These are phyloP conservation scores for Oopsacas minuta DNA, from an alignment of 37 sponge, comb jelly and placozoan genomes.

Conservation along the genomic window DNA sequence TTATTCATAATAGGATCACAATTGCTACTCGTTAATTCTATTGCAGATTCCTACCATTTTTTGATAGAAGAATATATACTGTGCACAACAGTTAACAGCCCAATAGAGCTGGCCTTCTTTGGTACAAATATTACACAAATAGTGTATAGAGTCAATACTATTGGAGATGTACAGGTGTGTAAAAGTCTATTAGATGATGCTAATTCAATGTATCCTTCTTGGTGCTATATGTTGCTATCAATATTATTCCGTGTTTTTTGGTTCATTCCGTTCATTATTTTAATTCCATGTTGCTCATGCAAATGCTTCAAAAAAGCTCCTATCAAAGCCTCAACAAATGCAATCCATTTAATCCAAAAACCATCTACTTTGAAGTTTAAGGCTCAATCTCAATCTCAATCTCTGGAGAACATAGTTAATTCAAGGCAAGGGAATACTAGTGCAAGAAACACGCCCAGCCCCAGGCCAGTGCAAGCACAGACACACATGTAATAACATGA, in stretches of 20 bases:
- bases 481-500: too few species aligned
- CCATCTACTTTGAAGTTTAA: too few species aligned
- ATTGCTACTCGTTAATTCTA: not conserved
- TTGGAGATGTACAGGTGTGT: not conserved
- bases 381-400: too few species aligned
- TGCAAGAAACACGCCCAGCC: too few species aligned
- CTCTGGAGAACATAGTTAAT: too few species aligned
- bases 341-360: too few species aligned
- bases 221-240: not conserved
- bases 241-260: not conserved
- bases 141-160: not conserved
- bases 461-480: too few species aligned
- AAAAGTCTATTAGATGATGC: not conserved
- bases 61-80: conserved; percentile 1
- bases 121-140: not conserved
- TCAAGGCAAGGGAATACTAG: too few species aligned
- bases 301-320: not conserved
- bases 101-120: not conserved
- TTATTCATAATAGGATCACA: not conserved
- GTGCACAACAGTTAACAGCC: conserved; percentile 2
- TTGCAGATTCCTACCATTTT: not conserved
- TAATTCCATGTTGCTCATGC: not conserved
- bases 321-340: not conserved
- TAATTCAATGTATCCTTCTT: not conserved
- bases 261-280: not conserved